Conservation (phyloP, 2,888 invertebrate genomes). For the Mystacides longicornis region DNA sequence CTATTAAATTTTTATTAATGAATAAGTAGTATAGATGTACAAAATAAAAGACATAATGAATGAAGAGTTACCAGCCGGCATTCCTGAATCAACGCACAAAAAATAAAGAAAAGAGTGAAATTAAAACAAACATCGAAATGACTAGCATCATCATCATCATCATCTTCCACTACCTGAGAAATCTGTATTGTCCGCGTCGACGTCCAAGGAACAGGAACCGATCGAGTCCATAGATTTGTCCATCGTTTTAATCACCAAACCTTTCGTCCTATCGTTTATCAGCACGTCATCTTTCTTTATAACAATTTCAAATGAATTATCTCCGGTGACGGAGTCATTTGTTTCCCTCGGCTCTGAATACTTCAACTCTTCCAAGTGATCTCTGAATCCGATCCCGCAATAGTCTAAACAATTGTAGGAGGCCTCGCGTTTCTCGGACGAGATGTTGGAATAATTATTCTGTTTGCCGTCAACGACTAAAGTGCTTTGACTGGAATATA, state of each 20-base stretch:
- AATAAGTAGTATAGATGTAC: too few relatives aligned
- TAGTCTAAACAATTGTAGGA: conserved; percentile 9
- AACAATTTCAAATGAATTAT: conserved; percentile 38
- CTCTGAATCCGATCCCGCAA: conserved; percentile 2
- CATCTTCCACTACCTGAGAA: conserved; percentile 65
- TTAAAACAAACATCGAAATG: not conserved
- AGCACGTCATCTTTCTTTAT: conserved; percentile 42
- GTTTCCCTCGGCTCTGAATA: not conserved
- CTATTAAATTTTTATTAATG: too few relatives aligned
- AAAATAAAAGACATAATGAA: too few relatives aligned
- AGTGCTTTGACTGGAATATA: conserved; percentile 42
- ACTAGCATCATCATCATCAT: not conserved
- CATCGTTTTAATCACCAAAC: conserved; percentile 52
- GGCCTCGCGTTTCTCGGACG: not conserved
- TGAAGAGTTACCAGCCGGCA: too few relatives aligned
- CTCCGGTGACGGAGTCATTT: not conserved
- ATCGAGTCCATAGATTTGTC: conserved; percentile 77
- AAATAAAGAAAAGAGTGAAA: not conserved
- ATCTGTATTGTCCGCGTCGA: conserved; percentile 65
- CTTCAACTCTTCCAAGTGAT: conserved; percentile 4
- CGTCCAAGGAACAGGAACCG: conserved; percentile 80
- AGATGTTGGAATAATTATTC: not conserved
- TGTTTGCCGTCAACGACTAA: conserved; percentile 34
- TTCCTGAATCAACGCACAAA: too few relatives aligned
- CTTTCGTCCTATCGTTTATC: conserved; percentile 35